phyloP scores from a whole-genome alignment of 2,113 vertebrate species.

The Trematocara zebra region DNA sequence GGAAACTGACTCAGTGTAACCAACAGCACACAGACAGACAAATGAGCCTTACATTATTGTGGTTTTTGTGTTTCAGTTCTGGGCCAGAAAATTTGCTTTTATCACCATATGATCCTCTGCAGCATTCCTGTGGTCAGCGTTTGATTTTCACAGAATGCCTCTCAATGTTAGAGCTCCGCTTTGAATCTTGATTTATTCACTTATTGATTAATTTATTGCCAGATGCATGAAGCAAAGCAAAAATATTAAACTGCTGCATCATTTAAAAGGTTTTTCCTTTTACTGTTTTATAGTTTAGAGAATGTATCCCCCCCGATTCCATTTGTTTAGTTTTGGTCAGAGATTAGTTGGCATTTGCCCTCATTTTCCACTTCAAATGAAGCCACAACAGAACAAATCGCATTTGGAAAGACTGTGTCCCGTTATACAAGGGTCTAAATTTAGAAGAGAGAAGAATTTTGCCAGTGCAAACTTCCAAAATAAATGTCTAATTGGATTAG shows the following conservation, averaged over 20 bases:
- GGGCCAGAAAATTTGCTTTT: constrained; percentile 26
- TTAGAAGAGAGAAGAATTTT: neutral
- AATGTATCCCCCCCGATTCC: neutral
- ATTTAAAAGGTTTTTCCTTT: neutral
- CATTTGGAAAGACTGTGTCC: neutral
- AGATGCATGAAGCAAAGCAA: neutral
- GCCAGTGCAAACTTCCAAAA: neutral
- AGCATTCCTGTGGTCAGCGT: neutral
- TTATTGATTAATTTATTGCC: neutral
- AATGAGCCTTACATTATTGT: constrained; percentile 43
- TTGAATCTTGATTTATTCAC: neutral
- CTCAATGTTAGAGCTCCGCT: neutral
- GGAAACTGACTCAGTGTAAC: neutral
- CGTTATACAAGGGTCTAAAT: constrained; percentile 1
- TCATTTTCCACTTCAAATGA: neutral
- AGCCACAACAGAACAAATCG: neutral
- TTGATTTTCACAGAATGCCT: neutral
- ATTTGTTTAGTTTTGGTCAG: neutral
- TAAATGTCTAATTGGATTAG: neutral
- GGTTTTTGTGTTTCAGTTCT: constrained; percentile 8
- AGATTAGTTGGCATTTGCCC: neutral
- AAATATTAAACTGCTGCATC: neutral
- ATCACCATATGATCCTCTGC: constrained; percentile 1
- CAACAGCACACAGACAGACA: neutral
- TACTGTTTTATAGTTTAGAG: neutral